A percentile compares a stretch with the other conserved stretches of the same genome.
Conservation (phyloP, 2,113 vertebrate species). For the Poecile atricapillus region DNA sequence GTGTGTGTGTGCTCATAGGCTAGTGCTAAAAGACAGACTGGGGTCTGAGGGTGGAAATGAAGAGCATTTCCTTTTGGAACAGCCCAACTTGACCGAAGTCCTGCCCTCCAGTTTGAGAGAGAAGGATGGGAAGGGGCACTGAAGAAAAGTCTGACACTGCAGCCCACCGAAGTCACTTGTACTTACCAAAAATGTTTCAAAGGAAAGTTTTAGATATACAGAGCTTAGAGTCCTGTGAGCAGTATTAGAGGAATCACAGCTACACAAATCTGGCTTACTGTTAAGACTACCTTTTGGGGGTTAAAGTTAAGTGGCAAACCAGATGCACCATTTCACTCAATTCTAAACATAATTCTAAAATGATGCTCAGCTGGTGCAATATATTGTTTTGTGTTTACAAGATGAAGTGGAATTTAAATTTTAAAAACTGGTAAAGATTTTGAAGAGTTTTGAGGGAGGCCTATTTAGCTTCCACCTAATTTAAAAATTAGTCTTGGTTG, state of each 20-base stretch:
- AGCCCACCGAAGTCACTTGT: not conserved
- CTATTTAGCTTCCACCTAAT: not conserved
- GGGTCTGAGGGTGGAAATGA: not conserved
- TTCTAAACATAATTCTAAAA: conserved; percentile 1
- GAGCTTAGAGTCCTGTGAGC: not conserved
- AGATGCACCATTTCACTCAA: not conserved
- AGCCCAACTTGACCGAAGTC: not conserved
- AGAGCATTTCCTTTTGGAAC: not conserved
- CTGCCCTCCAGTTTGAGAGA: not conserved
- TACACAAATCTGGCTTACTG: not conserved
- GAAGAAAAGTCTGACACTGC: not conserved
- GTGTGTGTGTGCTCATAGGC: not conserved
- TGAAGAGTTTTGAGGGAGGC: not conserved
- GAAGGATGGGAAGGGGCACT: not conserved
- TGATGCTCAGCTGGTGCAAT: not conserved
- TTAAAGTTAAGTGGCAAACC: not conserved
- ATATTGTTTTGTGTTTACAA: not conserved
- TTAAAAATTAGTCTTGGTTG: conserved; percentile 24
- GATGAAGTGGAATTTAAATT: conserved; percentile 18
- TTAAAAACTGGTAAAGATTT: not conserved
- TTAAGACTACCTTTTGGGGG: not conserved
- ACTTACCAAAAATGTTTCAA: not conserved
- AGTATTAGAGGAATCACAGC: not conserved
- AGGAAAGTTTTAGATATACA: not conserved
- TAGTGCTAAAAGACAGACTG: not conserved